Evolutionary conservation across 2,888 invertebrate species (phyloP).

Genomic region (Amiota communis): DNA sequence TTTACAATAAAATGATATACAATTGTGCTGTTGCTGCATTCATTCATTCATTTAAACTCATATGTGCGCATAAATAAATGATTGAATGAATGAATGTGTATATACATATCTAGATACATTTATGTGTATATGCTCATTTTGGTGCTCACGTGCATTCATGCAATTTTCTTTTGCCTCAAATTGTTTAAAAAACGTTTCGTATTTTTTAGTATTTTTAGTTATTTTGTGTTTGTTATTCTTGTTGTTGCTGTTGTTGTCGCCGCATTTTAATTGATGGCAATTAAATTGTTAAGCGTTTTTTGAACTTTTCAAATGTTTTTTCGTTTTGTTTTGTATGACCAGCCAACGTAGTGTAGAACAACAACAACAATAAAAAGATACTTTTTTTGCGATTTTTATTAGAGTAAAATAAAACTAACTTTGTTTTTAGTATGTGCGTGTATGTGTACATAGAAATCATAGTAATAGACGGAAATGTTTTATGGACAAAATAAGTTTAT

Average conservation of each 20-base stretch:
- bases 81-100: no score
- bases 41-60: no score
- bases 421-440: neutral
- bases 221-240: neutral
- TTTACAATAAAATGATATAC: no score
- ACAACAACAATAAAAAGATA: neutral
- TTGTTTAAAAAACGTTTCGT: neutral
- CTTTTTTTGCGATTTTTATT: conserved; percentile 14
- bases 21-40: no score
- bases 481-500: conserved; percentile 1
- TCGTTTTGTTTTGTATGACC: conserved; percentile 5
- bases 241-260: conserved; percentile 32
- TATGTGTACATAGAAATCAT: neutral
- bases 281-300: conserved; percentile 46
- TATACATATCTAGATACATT: no score
- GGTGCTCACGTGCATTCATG: conserved; percentile 7
- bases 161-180: neutral
- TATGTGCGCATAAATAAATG: no score
- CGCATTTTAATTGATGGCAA: conserved; percentile 43
- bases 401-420: neutral
- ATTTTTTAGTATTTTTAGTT: neutral
- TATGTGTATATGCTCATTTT: neutral
- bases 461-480: neutral
- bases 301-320: conserved; percentile 26
- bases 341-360: conserved; percentile 14